phyloP scores from a whole-genome alignment of 2,888 invertebrate species.

The Oscheius myriophilus region DNA sequence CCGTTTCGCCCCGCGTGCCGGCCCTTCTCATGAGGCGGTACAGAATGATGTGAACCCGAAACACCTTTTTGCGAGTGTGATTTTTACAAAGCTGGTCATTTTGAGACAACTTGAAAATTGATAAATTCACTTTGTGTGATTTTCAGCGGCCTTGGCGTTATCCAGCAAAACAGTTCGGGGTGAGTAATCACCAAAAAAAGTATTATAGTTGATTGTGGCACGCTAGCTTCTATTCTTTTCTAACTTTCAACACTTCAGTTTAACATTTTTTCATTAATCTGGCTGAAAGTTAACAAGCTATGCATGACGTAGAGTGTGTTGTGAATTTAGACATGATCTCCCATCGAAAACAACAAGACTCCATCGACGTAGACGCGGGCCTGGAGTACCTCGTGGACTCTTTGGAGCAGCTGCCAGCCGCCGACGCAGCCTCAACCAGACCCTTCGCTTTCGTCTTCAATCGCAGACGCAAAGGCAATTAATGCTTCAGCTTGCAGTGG shows the following conservation, averaged over 20 bases:
- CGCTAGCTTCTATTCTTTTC: too few relatives aligned
- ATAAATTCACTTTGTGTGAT: too few relatives aligned
- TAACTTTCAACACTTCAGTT: not conserved
- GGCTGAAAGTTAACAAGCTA: constrained; percentile 1
- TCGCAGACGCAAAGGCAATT: constrained; percentile 23
- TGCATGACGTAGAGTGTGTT: constrained; percentile 12
- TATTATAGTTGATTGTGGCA: too few relatives aligned
- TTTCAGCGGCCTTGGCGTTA: constrained; percentile 20
- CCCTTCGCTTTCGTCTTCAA: constrained; percentile 22
- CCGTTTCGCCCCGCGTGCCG: too few relatives aligned
- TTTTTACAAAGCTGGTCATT: too few relatives aligned
- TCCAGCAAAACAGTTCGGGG: constrained; percentile 20
- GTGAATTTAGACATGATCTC: constrained; percentile 22
- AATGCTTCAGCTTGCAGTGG: not conserved
- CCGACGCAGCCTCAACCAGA: constrained; percentile 4
- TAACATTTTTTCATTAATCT: not conserved
- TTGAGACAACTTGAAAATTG: too few relatives aligned
- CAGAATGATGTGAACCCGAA: too few relatives aligned
- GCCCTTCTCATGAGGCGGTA: too few relatives aligned
- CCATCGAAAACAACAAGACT: constrained; percentile 17
- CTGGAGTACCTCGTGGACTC: constrained; percentile 21
- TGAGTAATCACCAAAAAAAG: constrained; percentile 2
- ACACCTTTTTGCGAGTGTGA: too few relatives aligned
- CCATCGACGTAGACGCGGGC: constrained; percentile 8
- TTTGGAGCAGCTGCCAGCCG: constrained; percentile 14